phyloP scores from a whole-genome alignment of 2,797 vertebrate genomes.

The Amphiprion clarkii region DNA sequence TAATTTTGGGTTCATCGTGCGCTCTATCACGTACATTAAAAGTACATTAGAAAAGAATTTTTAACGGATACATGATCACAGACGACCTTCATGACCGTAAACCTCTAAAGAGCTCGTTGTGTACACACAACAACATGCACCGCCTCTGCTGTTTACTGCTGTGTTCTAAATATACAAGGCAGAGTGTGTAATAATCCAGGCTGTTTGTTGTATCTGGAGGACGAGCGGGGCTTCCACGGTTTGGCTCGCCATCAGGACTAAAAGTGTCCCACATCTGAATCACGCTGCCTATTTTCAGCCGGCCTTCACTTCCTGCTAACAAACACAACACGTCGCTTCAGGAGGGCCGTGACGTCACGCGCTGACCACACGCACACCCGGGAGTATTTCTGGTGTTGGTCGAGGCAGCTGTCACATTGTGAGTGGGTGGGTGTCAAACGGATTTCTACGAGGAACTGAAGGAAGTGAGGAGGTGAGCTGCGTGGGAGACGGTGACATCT shows the following conservation, averaged over 20 bases:
- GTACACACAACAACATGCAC: slow-evolving; percentile 22
- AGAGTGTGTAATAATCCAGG: slow-evolving; percentile 40
- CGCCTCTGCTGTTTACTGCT: slow-evolving; percentile 50
- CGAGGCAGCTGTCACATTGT: slow-evolving; percentile 22
- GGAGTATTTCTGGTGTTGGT: neutral
- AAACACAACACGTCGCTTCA: slow-evolving; percentile 41
- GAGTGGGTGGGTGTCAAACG: slow-evolving; percentile 57
- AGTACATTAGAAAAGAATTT: no score
- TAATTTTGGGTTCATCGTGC: no score
- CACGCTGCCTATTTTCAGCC: slow-evolving; percentile 63
- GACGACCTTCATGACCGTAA: neutral
- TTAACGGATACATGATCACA: neutral
- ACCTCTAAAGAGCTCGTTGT: slow-evolving; percentile 2
- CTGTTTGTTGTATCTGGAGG: slow-evolving; percentile 74
- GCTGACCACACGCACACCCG: neutral
- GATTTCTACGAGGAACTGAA: neutral
- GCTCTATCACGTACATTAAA: neutral
- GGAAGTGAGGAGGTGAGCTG: slow-evolving; percentile 39
- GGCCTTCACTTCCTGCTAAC: slow-evolving; percentile 39
- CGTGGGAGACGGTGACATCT: slow-evolving; percentile 37
- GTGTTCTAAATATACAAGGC: slow-evolving; percentile 51
- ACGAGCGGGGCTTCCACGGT: slow-evolving; percentile 52
- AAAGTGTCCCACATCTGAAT: slow-evolving; percentile 47
- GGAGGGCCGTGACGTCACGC: slow-evolving; percentile 18
- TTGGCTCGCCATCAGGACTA: slow-evolving; percentile 57